Percentiles rank a stretch among this genome's conserved stretches.
Conservation (phyloP, 2,888 invertebrate genomes). For the Meteorus cinctellus region DNA sequence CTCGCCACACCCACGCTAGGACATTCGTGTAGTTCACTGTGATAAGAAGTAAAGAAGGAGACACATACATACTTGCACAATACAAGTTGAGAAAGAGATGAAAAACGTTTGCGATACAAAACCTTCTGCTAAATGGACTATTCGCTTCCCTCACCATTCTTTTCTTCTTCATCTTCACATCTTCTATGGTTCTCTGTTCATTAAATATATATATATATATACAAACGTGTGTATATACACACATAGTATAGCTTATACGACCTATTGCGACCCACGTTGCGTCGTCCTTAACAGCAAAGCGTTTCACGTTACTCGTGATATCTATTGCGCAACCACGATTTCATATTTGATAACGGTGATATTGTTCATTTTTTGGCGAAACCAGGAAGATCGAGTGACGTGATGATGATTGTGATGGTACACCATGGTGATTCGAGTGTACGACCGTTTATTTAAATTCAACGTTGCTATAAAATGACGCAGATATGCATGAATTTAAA, state of each 20-base stretch:
- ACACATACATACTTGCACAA: neutral
- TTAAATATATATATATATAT: neutral
- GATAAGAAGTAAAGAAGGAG: constrained; percentile 47
- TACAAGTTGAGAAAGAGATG: constrained; percentile 8
- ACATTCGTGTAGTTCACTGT: constrained; percentile 53
- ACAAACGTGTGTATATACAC: neutral
- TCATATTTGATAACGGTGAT: constrained; percentile 27
- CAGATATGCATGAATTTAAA: constrained; percentile 21
- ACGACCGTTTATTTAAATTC: constrained; percentile 28
- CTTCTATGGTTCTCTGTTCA: constrained; percentile 28
- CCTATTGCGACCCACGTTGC: constrained; percentile 49
- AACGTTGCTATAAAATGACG: constrained; percentile 24
- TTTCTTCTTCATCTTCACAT: constrained; percentile 28
- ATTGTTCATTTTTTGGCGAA: neutral
- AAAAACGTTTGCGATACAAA: constrained; percentile 47
- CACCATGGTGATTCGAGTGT: neutral
- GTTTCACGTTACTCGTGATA: constrained; percentile 34
- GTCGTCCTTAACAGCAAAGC: constrained; percentile 27
- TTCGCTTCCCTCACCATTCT: constrained; percentile 33
- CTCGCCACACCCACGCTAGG: constrained; percentile 66
- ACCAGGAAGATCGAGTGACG: constrained; percentile 19
- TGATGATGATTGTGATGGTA: constrained; percentile 4
- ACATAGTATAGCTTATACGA: constrained; percentile 38
- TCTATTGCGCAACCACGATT: constrained; percentile 44
- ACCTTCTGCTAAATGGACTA: constrained; percentile 47